Percentiles rank a stretch among this genome's conserved stretches.
Conservation (phyloP, 2,113 vertebrate species). For the Atrichornis clamosus region DNA sequence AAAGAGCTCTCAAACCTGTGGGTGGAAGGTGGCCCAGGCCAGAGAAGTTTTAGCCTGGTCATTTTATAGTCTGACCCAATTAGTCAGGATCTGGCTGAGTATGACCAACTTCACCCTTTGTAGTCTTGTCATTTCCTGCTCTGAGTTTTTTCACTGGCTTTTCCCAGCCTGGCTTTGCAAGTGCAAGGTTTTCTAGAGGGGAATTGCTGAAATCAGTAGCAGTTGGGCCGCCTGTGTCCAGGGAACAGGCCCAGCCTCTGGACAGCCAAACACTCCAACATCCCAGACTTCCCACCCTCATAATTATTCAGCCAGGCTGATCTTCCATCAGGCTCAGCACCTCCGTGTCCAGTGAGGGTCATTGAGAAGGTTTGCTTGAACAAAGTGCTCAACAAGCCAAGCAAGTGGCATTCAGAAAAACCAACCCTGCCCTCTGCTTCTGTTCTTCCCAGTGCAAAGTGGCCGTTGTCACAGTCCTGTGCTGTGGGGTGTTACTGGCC, state of each 20-base stretch:
- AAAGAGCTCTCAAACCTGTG: background rate
- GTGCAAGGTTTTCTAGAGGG: background rate
- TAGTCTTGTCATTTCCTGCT: background rate
- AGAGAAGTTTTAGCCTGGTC: background rate
- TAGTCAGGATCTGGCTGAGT: background rate
- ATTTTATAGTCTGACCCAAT: background rate
- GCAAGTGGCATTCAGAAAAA: background rate
- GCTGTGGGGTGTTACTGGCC: background rate
- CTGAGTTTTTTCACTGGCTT: background rate
- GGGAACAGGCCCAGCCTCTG: background rate
- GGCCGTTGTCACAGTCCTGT: background rate
- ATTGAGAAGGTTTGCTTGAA: background rate
- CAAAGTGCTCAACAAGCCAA: background rate
- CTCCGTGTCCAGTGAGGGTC: background rate
- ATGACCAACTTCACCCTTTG: background rate
- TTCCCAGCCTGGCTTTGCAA: background rate
- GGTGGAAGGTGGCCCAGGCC: background rate
- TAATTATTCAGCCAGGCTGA: background rate
- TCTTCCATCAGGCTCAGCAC: background rate
- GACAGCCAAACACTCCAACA: background rate
- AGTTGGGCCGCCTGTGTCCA: rapidly evolving
- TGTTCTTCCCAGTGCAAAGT: background rate
- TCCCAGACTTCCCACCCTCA: background rate
- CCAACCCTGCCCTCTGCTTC: background rate
- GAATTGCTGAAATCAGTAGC: background rate